These are phyloP conservation scores for Caenorhabditis zanzibari DNA, from an alignment of 2,888 invertebrate species.

Conservation along the genomic window DNA sequence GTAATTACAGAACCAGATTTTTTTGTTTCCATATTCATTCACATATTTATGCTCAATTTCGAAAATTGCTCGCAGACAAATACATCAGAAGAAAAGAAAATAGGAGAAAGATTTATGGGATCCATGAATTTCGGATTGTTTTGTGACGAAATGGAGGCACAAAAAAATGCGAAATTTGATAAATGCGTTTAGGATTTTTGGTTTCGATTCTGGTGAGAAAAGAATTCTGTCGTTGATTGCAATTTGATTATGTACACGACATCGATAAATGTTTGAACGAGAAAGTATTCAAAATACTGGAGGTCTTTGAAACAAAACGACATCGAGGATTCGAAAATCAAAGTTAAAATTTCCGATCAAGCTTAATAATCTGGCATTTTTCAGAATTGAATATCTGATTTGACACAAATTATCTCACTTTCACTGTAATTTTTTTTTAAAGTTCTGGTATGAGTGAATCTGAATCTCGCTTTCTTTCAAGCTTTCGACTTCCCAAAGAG, in stretches of 20 bases:
- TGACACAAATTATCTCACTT: too few relatives aligned
- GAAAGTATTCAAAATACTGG: not conserved
- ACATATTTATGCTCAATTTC: conserved; percentile 22
- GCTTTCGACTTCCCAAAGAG: too few relatives aligned
- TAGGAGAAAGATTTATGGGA: conserved; percentile 42
- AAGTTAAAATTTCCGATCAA: too few relatives aligned
- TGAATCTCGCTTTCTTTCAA: too few relatives aligned
- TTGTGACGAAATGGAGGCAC: conserved; percentile 15
- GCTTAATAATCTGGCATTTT: too few relatives aligned
- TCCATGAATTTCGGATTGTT: conserved; percentile 49
- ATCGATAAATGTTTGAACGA: not conserved
- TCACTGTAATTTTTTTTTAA: too few relatives aligned
- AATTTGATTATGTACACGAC: conserved; percentile 37
- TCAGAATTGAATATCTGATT: too few relatives aligned
- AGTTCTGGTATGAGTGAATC: too few relatives aligned
- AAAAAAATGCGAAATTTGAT: conserved; percentile 29
- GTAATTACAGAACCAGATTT: conserved; percentile 4
- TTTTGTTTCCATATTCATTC: not conserved
- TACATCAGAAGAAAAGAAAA: conserved; percentile 13
- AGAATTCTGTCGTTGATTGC: conserved; percentile 30
- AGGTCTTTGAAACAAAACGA: not conserved
- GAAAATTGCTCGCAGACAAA: conserved; percentile 32
- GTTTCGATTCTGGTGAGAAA: not conserved
- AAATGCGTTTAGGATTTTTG: conserved; percentile 50
- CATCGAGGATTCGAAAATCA: not conserved